Base-by-base conservation (phyloP, 2,888 invertebrate genomes). In the Ophion obscuratus region DNA sequence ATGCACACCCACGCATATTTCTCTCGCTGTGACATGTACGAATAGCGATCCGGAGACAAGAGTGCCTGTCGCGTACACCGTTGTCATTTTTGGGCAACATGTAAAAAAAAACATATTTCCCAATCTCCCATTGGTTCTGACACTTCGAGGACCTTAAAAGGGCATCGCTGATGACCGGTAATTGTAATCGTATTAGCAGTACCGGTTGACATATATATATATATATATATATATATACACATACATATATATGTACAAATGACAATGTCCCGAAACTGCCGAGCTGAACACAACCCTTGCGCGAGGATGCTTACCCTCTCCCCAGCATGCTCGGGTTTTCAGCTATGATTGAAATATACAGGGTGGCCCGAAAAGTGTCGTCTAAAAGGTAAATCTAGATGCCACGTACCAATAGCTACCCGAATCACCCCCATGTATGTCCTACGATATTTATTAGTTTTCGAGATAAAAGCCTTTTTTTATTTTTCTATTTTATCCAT, bases 271-370 rank as follows among this genome's bases (percentile, higher is more conserved):
- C 20, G 44, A n/a, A 20, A 44, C 5, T 67, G n/a, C 1, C n/a
- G 67, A 44, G 40, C 77, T 59, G 36, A 20, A 17, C 59, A 59
- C n/a, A 66, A 64, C 11, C 73, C 24, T 76, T n/a, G 53, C 24
- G 20, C 59, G 31, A 47, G 68, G 67, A 40, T 82, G 85, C 74
- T 11, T 57, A 57, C n/a, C 47, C 71, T 81, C n/a, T 20, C 44
- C 59, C 40, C 66, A 57, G 76, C 44, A 75, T 70, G 68, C 44
- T 79, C 53, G 61, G 53, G 74, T 75, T 75, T 75, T n/a, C 75
- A 68, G 24, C 40, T 20, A 68, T 68, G 44, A 44, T 40, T 68
- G 40, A 68, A 44, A 44, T 44, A 68, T 68, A 40, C 44, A 68
- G 68, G 6, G 40, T 40, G 9, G 9, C 40, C 40, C 9, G 40